phyloP scores from a whole-genome alignment of 2,113 vertebrate genomes.

The Oxyruncus cristatus region DNA sequence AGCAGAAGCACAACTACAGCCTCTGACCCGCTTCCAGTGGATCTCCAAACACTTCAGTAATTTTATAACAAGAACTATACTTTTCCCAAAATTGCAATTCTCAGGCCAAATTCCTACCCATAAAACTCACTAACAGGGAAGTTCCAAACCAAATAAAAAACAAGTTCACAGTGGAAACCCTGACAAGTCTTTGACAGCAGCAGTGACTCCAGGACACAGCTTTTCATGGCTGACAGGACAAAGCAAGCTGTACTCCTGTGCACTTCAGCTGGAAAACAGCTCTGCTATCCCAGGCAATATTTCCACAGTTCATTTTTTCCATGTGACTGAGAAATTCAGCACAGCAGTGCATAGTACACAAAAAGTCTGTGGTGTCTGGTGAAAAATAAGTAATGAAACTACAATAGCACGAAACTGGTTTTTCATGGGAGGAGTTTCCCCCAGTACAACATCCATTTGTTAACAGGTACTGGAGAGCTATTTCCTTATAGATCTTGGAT shows the following conservation, averaged over 20 bases:
- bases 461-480: conserved; percentile 10
- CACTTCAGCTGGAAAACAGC: neutral
- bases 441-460: neutral
- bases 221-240: conserved; percentile 53
- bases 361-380: neutral
- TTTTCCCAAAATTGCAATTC: neutral
- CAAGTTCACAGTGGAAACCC: neutral
- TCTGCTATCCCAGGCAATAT: conserved; percentile 28
- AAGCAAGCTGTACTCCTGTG: neutral
- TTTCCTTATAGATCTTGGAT: conserved; percentile 25
- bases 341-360: neutral
- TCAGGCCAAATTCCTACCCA: neutral
- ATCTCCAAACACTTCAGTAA: neutral
- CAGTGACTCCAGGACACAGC: neutral
- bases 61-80: neutral
- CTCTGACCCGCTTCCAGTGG: neutral
- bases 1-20: neutral
- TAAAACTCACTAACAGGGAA: neutral
- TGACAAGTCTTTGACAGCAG: conserved; percentile 31
- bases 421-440: conserved; percentile 14
- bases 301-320: neutral
- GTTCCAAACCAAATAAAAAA: neutral
- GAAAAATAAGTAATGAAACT: conserved; percentile 14
- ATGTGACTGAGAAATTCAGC: conserved; percentile 20
- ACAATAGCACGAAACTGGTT: conserved; percentile 28